Percentiles rank a stretch among this genome's conserved stretches.
Evolutionary conservation across 1,140 invertebrate genomes (phyloP).

Genomic region (Danaus plexippus): DNA sequence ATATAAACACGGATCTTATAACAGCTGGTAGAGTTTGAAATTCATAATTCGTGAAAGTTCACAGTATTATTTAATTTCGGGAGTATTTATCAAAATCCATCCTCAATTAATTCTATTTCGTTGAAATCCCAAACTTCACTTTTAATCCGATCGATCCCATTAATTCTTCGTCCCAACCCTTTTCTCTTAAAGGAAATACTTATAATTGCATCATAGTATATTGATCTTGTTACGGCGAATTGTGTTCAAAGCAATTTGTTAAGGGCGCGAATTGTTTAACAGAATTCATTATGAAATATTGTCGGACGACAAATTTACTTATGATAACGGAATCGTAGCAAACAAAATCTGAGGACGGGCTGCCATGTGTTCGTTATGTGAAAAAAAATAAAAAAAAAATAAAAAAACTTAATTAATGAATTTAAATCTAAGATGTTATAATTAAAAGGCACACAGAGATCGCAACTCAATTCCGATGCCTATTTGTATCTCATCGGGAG

Average conservation of each 20-base stretch:
- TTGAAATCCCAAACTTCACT: slow-evolving; percentile 51
- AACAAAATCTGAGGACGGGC: no score
- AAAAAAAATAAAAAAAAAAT: no score
- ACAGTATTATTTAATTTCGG: slow-evolving; percentile 10
- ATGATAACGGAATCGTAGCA: background rate
- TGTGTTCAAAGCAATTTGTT: slow-evolving; percentile 27
- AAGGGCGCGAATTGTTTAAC: slow-evolving; percentile 23
- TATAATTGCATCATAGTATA: slow-evolving; percentile 51
- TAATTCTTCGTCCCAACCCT: slow-evolving; percentile 32
- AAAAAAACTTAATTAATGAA: no score
- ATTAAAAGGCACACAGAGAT: slow-evolving; percentile 60
- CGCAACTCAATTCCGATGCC: slow-evolving; percentile 56
- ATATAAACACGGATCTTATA: no score
- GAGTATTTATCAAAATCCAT: slow-evolving; percentile 48
- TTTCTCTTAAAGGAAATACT: slow-evolving; percentile 37
- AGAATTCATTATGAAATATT: slow-evolving; percentile 18
- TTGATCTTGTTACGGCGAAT: slow-evolving; percentile 37
- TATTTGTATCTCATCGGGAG: slow-evolving; percentile 54
- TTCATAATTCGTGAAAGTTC: slow-evolving; percentile 9
- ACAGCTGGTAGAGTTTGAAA: no score
- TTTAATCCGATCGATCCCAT: slow-evolving; percentile 54
- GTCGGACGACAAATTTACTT: slow-evolving; percentile 6
- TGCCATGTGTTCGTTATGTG: no score
- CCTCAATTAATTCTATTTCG: slow-evolving; percentile 54
- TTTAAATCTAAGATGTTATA: slow-evolving; percentile 27